phyloP scores from a whole-genome alignment of 2,888 invertebrate species.

The Creontiades dilutus region DNA sequence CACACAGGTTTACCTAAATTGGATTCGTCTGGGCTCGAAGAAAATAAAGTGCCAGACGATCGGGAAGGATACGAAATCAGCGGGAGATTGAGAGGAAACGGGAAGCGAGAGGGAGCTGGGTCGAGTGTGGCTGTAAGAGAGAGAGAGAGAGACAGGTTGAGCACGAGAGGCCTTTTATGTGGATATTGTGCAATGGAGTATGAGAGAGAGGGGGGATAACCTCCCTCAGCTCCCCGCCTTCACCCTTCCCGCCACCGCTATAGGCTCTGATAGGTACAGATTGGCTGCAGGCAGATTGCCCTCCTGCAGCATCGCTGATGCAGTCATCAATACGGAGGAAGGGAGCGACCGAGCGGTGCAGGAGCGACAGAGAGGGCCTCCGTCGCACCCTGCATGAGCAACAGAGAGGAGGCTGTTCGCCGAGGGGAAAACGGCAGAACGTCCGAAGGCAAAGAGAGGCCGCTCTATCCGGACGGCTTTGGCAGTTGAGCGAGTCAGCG shows the following conservation, averaged over 20 bases:
- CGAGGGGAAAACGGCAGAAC: background rate
- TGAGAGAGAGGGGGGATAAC: constrained; percentile 39
- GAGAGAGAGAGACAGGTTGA: background rate
- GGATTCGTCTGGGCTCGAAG: constrained; percentile 62
- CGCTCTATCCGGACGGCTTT: background rate
- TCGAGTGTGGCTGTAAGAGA: background rate
- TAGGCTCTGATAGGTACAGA: constrained; percentile 69
- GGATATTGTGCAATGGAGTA: constrained; percentile 70
- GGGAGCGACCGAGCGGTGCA: background rate
- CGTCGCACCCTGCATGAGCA: background rate
- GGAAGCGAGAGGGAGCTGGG: constrained; percentile 2
- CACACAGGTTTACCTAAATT: constrained; percentile 54
- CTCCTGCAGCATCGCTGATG: constrained; percentile 69
- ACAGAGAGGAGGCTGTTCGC: background rate
- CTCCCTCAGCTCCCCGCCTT: constrained; percentile 37
- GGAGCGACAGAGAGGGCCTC: background rate
- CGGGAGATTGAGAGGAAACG: constrained; percentile 8
- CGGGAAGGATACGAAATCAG: constrained; percentile 46
- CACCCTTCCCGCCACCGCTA: constrained; percentile 17
- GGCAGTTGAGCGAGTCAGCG: background rate
- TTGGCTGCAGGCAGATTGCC: constrained; percentile 71
- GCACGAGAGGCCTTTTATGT: constrained; percentile 58
- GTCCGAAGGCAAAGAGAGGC: background rate
- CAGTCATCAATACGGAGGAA: constrained; percentile 66
- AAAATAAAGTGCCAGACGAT: constrained; percentile 48